A percentile compares a stretch with the other conserved stretches of the same genome.
Evolutionary conservation across 2,797 vertebrate genomes (phyloP).

Genomic region (Micrastur ruficollis): DNA sequence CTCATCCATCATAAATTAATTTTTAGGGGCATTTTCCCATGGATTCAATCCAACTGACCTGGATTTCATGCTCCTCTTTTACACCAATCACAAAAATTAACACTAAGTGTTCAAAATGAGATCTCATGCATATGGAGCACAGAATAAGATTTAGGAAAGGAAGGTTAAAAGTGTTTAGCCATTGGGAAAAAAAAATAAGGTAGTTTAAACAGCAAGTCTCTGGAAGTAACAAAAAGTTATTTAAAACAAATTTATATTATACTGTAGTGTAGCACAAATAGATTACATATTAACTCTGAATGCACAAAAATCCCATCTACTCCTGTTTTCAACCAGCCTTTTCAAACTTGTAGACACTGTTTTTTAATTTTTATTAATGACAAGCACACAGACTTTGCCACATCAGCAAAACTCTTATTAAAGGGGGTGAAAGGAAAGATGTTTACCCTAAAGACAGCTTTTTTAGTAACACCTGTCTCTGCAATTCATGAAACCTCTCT

Average conservation of each 20-base stretch:
- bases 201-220: not conserved
- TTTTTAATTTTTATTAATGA: slow-evolving; percentile 6
- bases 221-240: not conserved
- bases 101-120: not conserved
- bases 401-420: not conserved
- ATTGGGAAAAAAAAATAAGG: not conserved
- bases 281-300: not conserved
- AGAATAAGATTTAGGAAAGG: not conserved
- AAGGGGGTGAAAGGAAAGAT: not conserved
- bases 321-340: slow-evolving; percentile 8
- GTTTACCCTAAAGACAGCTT: not conserved
- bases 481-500: not conserved
- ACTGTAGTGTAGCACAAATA: not conserved
- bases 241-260: not conserved
- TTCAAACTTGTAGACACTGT: not conserved
- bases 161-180: not conserved
- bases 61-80: not conserved
- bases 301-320: not conserved
- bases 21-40: slow-evolving; percentile 50
- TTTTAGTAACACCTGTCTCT: not conserved
- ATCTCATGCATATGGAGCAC: not conserved
- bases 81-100: slow-evolving; percentile 38
- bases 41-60: slow-evolving; percentile 8
- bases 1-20: slow-evolving; percentile 28
- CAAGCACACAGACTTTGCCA: not conserved